Evolutionary conservation across 2,888 invertebrate species (phyloP).

Genomic region (Apamea monoglypha): DNA sequence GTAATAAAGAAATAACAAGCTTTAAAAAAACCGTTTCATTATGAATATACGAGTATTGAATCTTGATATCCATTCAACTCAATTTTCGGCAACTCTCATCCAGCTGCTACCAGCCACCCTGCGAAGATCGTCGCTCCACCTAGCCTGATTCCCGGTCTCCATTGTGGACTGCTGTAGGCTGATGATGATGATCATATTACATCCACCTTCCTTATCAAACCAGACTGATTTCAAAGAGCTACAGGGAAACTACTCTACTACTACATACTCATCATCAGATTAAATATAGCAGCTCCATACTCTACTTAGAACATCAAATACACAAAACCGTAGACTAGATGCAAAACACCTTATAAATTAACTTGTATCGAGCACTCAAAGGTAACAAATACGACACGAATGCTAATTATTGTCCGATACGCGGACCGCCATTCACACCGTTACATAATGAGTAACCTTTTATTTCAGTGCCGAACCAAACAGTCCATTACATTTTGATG

Average conservation of each 20-base stretch:
- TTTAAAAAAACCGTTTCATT: neutral
- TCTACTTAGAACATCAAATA: neutral
- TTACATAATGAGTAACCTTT: constrained; percentile 47
- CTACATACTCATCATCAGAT: too few relatives aligned
- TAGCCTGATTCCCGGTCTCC: neutral
- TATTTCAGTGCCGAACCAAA: constrained; percentile 18
- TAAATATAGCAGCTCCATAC: neutral
- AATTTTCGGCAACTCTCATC: neutral
- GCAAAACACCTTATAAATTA: constrained; percentile 24
- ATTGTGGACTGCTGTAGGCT: neutral
- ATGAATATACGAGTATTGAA: too few relatives aligned
- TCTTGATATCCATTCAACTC: neutral
- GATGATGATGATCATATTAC: neutral
- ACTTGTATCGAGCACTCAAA: constrained; percentile 39
- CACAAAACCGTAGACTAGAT: neutral
- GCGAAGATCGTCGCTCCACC: neutral
- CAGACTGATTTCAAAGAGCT: neutral
- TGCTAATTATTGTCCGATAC: constrained; percentile 68
- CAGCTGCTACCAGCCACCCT: neutral
- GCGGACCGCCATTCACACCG: constrained; percentile 60
- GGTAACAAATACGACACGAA: constrained; percentile 63
- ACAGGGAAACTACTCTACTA: too few relatives aligned
- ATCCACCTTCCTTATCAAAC: too few relatives aligned
- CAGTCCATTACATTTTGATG: constrained; percentile 43
- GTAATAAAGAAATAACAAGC: neutral